These are phyloP conservation scores for Noctua fimbriata DNA, from an alignment of 2,888 invertebrate genomes.

Conservation along the genomic window DNA sequence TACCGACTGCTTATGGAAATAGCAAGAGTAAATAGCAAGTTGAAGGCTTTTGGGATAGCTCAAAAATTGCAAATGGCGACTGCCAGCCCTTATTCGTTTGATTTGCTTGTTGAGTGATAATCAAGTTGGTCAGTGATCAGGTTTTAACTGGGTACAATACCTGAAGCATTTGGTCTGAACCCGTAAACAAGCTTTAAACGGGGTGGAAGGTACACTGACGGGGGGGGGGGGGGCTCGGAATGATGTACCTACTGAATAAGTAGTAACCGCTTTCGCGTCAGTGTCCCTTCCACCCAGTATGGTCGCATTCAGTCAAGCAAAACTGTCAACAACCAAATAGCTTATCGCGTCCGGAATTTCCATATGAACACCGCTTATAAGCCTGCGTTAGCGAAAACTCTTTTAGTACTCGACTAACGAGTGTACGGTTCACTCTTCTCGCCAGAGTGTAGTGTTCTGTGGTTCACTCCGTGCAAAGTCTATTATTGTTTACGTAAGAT, in stretches of 20 bases:
- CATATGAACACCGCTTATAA: background rate
- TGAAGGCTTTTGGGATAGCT: background rate
- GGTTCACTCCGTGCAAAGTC: background rate
- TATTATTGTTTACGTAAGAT: conserved; percentile 1
- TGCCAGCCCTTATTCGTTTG: background rate
- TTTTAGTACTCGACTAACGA: background rate
- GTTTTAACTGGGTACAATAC: background rate
- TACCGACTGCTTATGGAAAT: background rate
- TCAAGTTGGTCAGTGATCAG: background rate
- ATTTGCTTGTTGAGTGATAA: too few relatives aligned
- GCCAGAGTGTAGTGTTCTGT: background rate
- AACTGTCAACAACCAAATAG: conserved; percentile 3
- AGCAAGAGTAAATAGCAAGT: background rate
- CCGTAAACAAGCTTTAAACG: background rate
- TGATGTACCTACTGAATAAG: too few relatives aligned
- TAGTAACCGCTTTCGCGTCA: too few relatives aligned
- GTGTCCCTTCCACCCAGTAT: too few relatives aligned
- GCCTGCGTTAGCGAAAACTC: background rate
- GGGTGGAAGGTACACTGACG: too few relatives aligned
- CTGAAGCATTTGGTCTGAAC: background rate
- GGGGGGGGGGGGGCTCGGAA: too few relatives aligned
- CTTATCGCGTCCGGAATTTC: background rate
- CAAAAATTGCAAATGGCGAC: background rate
- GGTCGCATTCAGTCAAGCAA: background rate
- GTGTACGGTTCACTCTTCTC: background rate